Percentiles rank a stretch among this genome's conserved stretches.
phyloP scores from a whole-genome alignment of 2,888 invertebrate species.

The Tiliacea citrago region DNA sequence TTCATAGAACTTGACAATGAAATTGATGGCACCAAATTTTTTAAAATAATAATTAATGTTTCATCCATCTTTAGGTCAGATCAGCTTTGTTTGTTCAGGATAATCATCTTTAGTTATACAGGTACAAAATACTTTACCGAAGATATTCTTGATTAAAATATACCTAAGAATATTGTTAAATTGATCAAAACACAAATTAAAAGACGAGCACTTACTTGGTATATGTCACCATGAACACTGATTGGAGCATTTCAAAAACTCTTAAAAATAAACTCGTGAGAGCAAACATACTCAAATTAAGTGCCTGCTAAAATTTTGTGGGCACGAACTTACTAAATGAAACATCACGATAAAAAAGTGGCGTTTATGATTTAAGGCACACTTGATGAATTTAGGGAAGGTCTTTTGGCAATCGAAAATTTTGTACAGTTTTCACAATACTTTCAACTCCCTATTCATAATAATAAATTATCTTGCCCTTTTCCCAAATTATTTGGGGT shows the following conservation, averaged over 20 bases:
- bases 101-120: slow-evolving; percentile 50
- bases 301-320: slow-evolving; percentile 51
- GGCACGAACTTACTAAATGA: slow-evolving; percentile 53
- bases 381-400: background rate
- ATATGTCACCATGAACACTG: slow-evolving; percentile 21
- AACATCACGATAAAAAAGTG: slow-evolving; percentile 47
- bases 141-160: background rate
- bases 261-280: slow-evolving; percentile 24
- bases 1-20: background rate
- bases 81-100: slow-evolving; percentile 67
- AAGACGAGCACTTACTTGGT: slow-evolving; percentile 14
- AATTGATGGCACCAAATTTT: background rate
- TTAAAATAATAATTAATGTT: slow-evolving; percentile 30
- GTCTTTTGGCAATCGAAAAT: background rate
- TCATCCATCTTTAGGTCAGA: slow-evolving; percentile 50
- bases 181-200: background rate
- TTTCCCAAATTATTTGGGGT: no score
- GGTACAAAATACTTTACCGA: background rate
- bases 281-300: slow-evolving; percentile 32
- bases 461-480: no score
- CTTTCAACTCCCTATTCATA: background rate
- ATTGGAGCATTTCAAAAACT: background rate
- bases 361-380: slow-evolving; percentile 11
- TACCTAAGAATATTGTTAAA: background rate
- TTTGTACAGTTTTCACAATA: background rate